Evolutionary conservation across 2,888 invertebrate genomes (phyloP), one percentile per base, ranked within the genome.

Genomic region (Rhamphomyia laevipes): DNA sequence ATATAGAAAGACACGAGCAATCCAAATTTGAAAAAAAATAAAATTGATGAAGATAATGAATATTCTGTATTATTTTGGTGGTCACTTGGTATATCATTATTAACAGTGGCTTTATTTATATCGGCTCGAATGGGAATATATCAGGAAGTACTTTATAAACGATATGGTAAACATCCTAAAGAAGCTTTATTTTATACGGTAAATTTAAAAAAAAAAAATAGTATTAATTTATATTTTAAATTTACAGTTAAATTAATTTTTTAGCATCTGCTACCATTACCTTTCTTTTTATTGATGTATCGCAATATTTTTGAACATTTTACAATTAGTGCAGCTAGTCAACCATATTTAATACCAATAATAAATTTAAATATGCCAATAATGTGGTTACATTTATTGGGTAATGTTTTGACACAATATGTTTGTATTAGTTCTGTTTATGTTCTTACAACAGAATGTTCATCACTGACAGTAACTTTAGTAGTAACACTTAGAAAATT

Each of bases 401-500:
- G 84, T 11, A 93, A 93, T 66, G 81, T 87, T 1, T 58, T 89
- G 1, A 89, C 93, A 9, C 94, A 95, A 78, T 94, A 81, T 77
- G 53, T 93, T 53, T 97, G 96, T 65, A 95, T 96, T 53, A 85
- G 89, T 64, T 88, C 90, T 5, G 96, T 97, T 0, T 97, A 93
- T 62, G 80, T 85, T 38, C 72, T 97, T 62, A 94, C 93, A 0
- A 87, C 95, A 0, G 91, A 93, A 67, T 92, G 91, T 64, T 78
- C 88, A 0, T 93, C 95, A 0, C 69, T 97, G 44, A 91, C 91
- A 0, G 93, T 97, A 1, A 96, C 95, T 0, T 73, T 97, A 56
- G 91, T 97, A 1, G 84, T 97, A 37, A 97, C 97, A 0, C 70
- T 96, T 46, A 77, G 97, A 41, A 97, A 97, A 71, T 97, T 97